Base-by-base conservation (phyloP, 2,888 invertebrate species). In the Eulithis prunata region DNA sequence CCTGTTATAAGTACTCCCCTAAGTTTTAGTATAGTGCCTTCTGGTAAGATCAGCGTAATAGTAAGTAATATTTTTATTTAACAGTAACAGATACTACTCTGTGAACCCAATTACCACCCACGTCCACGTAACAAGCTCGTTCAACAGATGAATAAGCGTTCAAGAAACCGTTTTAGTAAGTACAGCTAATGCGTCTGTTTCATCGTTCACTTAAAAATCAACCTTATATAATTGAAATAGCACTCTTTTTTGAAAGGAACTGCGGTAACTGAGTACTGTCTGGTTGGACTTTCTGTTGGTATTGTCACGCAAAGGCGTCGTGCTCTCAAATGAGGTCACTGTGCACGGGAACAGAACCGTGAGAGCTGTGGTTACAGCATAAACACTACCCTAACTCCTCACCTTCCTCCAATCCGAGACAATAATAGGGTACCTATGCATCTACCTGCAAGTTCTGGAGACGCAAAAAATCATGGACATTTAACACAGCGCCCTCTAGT, bases 251-350 rank as follows among this genome's bases (percentile, higher is more conserved):
- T 47, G 11, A 0, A 21, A 21, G 21, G 11, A 43, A 57, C 1
- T 55, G 12, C 8, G 28, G 46, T 63, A 53, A 60, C 55, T 55
- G 54, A 46, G 45, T 41, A 14, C 55, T 58, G 52, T 66, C 70
- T 68, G 66, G 66, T 64, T 64, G 52, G 64, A 66, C 59, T 73
- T 51, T 71, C 68, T 62, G 66, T 51, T 67, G 68, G 61, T 58
- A 12, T 58, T 62, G 68, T 69, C 69, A 71, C 54, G 69, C 66
- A 36, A 66, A 71, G 71, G 66, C 68, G 65, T 65, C 71, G 57
- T 72, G 71, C 54, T 70, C 69, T 69, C 49, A 64, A 71, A 71
- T 65, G 62, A 63, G 71, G 71, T 70, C 69, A 70, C 55, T 21
- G 21, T 21, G 21, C 55, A 52, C 41, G 38, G 53, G 57, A 58